Evolutionary conservation across 2,113 vertebrate genomes (phyloP), one percentile per base, ranked within the genome.

Genomic region (Scortum barcoo): DNA sequence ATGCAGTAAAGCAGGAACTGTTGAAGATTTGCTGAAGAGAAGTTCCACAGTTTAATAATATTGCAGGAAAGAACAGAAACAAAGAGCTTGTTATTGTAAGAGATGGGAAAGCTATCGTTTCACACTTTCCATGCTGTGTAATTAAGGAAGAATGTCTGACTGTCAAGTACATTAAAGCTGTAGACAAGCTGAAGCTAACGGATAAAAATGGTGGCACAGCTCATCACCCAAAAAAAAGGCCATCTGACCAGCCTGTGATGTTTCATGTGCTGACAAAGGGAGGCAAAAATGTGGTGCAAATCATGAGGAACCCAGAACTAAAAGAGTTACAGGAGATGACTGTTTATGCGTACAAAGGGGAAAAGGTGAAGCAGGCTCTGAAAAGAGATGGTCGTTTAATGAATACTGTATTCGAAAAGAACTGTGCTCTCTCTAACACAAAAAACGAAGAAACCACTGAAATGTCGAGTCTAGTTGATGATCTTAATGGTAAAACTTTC

Each of bases 21-120:
- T 90, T 33, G 69, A 78, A 33, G 26, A 30, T 4, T 20, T 16
- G 3, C 70, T 90, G 73, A 76, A 16, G 50, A 78, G 0, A 16
- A 91, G 73, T 58, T 0, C 0, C 0, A 4, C 2, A 24, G 5
- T 91, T 88, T 50, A 78, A 0, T 12, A 0, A 8, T 42, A 2
- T 4, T 7, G 70, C 12, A 50, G 5, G 4, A 38, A 85, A 73
- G 10, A 65, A 83, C 8, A 6, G 44, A 13, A 5, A 1, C 26
- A 86, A 83, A 66, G 86, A 91, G 40, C 86, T 91, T 66, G 60
- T 91, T 36, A 48, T 91, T 42, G 0, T 76, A 5, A 78, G 9
- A 75, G n/a, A 7, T 16, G 73, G 84, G 3, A 90, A 11, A 76
- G 86, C 46, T 0, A 76, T 90, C 0, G 1, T 56, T 67, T 33